Base-by-base conservation (phyloP, 2,888 invertebrate genomes). In the Chromoteleia sp. region DNA sequence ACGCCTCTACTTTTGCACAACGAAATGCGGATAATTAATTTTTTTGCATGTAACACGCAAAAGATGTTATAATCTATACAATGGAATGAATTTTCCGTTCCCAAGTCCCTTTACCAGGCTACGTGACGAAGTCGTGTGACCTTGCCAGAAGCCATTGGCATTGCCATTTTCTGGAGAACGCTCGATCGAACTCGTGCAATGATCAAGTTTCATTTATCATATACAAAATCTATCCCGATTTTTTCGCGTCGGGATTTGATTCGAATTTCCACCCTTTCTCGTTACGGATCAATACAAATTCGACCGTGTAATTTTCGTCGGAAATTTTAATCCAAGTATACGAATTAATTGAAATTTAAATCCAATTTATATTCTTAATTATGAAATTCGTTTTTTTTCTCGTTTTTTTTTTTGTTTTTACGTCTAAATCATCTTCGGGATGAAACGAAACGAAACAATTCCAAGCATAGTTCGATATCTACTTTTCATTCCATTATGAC, bases 101-200 rank as follows among this genome's bases (percentile, higher is more conserved):
- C 70, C 80, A 80, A 75, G 74, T 75, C 56, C 25, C 63, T 75
- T 56, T 67, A 52, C 63, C 59, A 61, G 12, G 50, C 36, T 45
- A 30, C 68, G 19, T 65, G 59, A 75, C 75, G 52, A 71, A 74
- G 68, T 75, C 39, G 75, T 75, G 81, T 75, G 81, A 65, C 81
- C 81, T 81, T 80, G 80, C 75, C 59, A 80, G 75, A 33, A 80
- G 80, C 75, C 80, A 70, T 80, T 80, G 80, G 75, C 80, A 80
- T 74, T 80, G 68, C 56, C 14, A 50, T 65, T 63, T 75, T 80
- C 70, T 70, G 71, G 43, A 81, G 75, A 81, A 71, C 70, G 63
- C 43, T 63, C 56, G 17, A 80, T 80, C 48, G 74, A 68, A 68
- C n/a, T n/a, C 67, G 14, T 52, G 30, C 17, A 29, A 19, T 14